Percentiles rank a stretch among this genome's conserved stretches.
These are phyloP conservation scores for Phrynocephalus guinanensis DNA, from an alignment of 2,797 vertebrate species.

Conservation along the genomic window DNA sequence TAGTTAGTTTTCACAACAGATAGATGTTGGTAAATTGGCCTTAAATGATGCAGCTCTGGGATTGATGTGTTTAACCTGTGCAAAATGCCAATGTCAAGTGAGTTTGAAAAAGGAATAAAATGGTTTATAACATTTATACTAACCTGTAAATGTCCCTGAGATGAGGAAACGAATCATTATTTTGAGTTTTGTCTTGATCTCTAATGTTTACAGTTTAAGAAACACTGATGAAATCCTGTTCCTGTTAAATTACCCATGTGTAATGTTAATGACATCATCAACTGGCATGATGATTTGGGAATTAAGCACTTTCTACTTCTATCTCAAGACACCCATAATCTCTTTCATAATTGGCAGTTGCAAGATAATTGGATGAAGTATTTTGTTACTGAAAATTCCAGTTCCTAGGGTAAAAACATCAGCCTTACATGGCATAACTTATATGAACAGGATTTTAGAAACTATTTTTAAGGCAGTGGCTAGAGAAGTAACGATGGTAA, in stretches of 20 bases:
- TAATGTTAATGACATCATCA: no score
- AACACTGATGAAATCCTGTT: background rate
- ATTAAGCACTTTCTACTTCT: no score
- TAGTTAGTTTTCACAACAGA: constrained; percentile 27
- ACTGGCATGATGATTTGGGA: no score
- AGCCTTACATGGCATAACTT: no score
- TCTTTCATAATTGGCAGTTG: no score
- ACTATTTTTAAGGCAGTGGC: constrained; percentile 36
- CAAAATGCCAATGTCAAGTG: constrained; percentile 14
- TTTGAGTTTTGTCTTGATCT: constrained; percentile 12
- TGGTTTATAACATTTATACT: background rate
- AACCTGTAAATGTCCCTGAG: background rate
- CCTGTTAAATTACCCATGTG: no score
- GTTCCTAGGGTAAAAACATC: no score
- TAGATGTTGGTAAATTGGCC: constrained; percentile 33
- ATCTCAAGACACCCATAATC: no score
- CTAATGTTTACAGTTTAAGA: constrained; percentile 47
- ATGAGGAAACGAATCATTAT: background rate
- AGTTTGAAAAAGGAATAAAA: background rate
- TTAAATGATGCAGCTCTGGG: background rate
- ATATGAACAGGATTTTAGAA: no score
- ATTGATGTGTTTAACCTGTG: background rate
- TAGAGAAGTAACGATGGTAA: constrained; percentile 21
- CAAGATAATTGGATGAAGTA: no score
- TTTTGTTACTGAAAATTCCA: no score